Evolutionary conservation across 2,888 invertebrate genomes (phyloP), one percentile per base, ranked within the genome.

Genomic region (Lithophane leautieri): DNA sequence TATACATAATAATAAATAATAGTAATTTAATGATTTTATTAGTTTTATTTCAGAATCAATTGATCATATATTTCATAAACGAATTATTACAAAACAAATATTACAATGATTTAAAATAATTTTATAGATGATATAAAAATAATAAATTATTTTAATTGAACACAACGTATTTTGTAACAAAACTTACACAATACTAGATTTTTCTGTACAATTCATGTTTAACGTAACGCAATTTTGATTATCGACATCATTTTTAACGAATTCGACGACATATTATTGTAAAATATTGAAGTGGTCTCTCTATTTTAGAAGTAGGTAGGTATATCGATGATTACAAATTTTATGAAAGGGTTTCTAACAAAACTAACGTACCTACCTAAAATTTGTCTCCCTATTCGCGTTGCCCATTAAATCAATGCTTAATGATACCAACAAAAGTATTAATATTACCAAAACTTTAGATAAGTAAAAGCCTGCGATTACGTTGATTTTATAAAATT

Each of bases 41-140:
- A 50, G 86, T 93, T 94, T 95, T 93, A 94, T 93, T 94, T 92
- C 79, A 87, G 34, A 6, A 34, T 34, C 34, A 34, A 34, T 34
- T 88, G 76, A 86, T 84, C 75, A 65, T 47, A 47, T 72, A 78
- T 76, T 81, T 69, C 58, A 70, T 63, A 66, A 75, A 80, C 56
- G 25, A 50, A 75, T 63, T 60, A 74, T 79, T 68, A 77, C 82
- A 82, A 83, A 82, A 81, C 75, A 81, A 40, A 44, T 81, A 86
- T 78, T 86, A 86, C 81, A 90, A 88, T 73, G 83, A 88, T 86
- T 86, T 83, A 82, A 66, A 84, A 83, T 79, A 82, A 73, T 79
- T 82, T 78, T 74, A 79, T 76, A 85, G 82, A 84, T 82, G 28
- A 84, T 82, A 83, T 82, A 85, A 87, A 87, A 79, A 86, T 56